Evolutionary conservation across 1,140 invertebrate species (phyloP), one percentile per base, ranked within the genome.

Genomic region (Formica selysi): DNA sequence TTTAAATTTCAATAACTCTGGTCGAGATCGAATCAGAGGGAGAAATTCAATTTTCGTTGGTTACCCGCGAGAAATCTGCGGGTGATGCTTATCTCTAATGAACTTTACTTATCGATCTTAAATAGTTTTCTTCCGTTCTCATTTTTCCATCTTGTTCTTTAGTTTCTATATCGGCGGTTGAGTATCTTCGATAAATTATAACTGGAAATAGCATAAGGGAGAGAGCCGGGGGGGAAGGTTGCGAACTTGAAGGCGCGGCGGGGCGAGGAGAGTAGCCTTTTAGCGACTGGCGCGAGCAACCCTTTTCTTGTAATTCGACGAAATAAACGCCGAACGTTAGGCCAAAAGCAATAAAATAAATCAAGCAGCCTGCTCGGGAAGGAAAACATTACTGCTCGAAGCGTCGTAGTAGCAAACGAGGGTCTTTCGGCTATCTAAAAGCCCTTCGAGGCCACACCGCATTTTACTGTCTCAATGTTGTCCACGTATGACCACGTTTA

Each of bases 321-420:
- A 91, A 91, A 91, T 91, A 91, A 91, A 91, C 89, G 91, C 91
- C 79, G 91, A 91, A 90, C 90, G 91, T 91, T 91, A 91, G 91
- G 88, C 91, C 91, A 87, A 90, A 74, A 91, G 91, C 87, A 91
- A 91, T 91, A 91, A 91, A 91, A 91, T 91, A 91, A 91, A 91
- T 91, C 91, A 91, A 91, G 85, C 76, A 76, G 76, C 64, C 65
- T 65, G 85, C 88, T 90, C 85, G 85, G 90, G 84, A 91, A 91
- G 91, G 88, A 91, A 91, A 91, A 90, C 91, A 91, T 91, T 91
- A 91, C 89, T 76, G 81, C 89, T 87, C 84, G 65, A 67, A 89
- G 91, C 80, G 88, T 86, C 83, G 76, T 81, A 57, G 83, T 91
- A 86, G 90, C 87, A 91, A 91, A 90, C 88, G 89, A 91, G 91